Evolutionary conservation across 2,113 vertebrate species (phyloP).

Genomic region (Pantherophis guttatus): DNA sequence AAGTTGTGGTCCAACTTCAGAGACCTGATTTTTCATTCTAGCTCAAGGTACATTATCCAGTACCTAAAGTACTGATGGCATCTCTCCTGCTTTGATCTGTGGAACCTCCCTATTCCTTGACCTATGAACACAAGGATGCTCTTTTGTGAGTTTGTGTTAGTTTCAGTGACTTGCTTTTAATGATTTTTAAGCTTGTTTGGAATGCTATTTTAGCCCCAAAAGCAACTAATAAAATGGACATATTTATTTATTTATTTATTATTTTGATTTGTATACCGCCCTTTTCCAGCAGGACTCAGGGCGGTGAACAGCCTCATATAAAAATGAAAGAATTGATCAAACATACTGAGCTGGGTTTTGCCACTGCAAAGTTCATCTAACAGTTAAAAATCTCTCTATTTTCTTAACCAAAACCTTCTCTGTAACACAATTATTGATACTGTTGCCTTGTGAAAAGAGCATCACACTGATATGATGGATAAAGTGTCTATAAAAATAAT

Average conservation of each 20-base stretch:
- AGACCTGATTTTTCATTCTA: background rate
- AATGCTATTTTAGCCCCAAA: background rate
- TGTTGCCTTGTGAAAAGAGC: background rate
- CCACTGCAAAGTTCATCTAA: background rate
- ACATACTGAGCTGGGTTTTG: background rate
- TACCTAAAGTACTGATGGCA: background rate
- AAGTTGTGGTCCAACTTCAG: background rate
- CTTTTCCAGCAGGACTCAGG: too few relatives aligned
- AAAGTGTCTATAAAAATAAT: background rate
- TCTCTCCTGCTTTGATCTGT: background rate
- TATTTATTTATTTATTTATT: too few relatives aligned
- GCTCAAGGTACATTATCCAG: background rate
- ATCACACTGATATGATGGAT: background rate
- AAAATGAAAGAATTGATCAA: background rate
- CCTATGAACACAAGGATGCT: background rate
- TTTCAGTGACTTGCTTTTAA: background rate
- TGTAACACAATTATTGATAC: background rate
- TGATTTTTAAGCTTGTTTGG: background rate
- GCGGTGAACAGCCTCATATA: background rate
- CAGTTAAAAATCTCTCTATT: background rate
- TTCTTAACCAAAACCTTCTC: background rate
- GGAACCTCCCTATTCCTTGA: background rate
- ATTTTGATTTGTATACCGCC: too few relatives aligned
- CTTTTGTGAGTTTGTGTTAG: background rate
- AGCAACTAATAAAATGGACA: background rate